Evolutionary conservation across 2,888 invertebrate species (phyloP).

Genomic region (Dione vanillae): DNA sequence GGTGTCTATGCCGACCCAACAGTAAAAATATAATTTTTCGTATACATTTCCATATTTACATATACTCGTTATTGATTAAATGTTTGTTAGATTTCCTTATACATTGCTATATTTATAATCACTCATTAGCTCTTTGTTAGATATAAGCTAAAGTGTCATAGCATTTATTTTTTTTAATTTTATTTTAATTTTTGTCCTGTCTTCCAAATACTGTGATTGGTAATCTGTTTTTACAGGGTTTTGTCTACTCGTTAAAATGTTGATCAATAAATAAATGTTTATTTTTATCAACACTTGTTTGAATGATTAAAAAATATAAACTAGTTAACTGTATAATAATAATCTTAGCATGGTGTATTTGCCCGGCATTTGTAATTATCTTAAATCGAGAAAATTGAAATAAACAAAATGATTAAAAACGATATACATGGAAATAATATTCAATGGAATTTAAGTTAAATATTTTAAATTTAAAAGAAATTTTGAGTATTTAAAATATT

Average conservation of each 20-base stretch:
- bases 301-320: too few relatives aligned
- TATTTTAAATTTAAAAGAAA: too few relatives aligned
- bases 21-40: conserved; percentile 54
- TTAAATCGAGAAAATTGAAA: too few relatives aligned
- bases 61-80: conserved; percentile 1
- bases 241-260: conserved; percentile 30
- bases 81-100: conserved; percentile 36
- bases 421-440: too few relatives aligned
- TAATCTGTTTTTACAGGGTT: conserved; percentile 27
- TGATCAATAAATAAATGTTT: conserved; percentile 32
- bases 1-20: conserved; percentile 92
- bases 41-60: conserved; percentile 35
- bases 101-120: neutral
- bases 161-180: conserved; percentile 49
- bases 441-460: too few relatives aligned
- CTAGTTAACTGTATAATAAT: too few relatives aligned
- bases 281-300: conserved; percentile 22
- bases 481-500: too few relatives aligned
- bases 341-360: too few relatives aligned
- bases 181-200: conserved; percentile 34
- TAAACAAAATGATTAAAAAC: too few relatives aligned
- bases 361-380: too few relatives aligned
- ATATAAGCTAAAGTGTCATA: conserved; percentile 47
- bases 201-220: conserved; percentile 43
- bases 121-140: conserved; percentile 38